Percentiles rank a stretch among this genome's conserved stretches.
phyloP scores from a whole-genome alignment of 1,140 invertebrate species.

The Bombus sylvicola region DNA sequence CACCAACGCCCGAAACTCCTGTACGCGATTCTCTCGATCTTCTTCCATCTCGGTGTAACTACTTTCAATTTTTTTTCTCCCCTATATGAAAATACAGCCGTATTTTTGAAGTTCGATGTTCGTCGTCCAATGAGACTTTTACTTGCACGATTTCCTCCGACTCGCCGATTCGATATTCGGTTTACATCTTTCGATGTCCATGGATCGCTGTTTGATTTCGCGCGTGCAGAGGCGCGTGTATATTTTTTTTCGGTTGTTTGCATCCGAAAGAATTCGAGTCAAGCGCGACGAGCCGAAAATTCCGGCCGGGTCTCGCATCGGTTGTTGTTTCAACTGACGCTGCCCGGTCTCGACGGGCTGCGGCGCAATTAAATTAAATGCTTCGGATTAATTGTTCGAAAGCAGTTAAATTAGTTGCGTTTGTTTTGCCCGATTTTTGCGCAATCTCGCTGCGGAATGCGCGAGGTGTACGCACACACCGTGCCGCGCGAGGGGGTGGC shows the following conservation, averaged over 20 bases:
- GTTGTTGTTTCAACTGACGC: constrained; percentile 67
- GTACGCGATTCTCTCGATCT: neutral
- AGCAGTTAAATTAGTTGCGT: constrained; percentile 79
- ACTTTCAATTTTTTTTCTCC: neutral
- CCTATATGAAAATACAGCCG: neutral
- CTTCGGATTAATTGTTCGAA: constrained; percentile 80
- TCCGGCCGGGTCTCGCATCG: constrained; percentile 63
- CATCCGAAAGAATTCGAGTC: constrained; percentile 64
- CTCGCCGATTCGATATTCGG: neutral
- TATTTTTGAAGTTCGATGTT: neutral
- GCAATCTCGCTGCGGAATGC: constrained; percentile 77
- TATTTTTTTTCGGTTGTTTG: constrained; percentile 49
- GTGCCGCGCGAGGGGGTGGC: neutral
- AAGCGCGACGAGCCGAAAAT: constrained; percentile 65
- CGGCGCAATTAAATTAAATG: constrained; percentile 80
- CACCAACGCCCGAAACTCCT: constrained; percentile 32
- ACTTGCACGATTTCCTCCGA: neutral
- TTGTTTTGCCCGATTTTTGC: constrained; percentile 78
- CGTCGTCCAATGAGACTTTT: neutral
- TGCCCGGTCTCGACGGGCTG: constrained; percentile 63
- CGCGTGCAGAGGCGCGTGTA: neutral
- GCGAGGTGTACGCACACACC: constrained; percentile 54
- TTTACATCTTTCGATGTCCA: constrained; percentile 9
- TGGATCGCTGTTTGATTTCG: neutral
- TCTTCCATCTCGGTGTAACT: neutral